phyloP scores from a whole-genome alignment of 2,888 invertebrate species.

The Tipula unca region DNA sequence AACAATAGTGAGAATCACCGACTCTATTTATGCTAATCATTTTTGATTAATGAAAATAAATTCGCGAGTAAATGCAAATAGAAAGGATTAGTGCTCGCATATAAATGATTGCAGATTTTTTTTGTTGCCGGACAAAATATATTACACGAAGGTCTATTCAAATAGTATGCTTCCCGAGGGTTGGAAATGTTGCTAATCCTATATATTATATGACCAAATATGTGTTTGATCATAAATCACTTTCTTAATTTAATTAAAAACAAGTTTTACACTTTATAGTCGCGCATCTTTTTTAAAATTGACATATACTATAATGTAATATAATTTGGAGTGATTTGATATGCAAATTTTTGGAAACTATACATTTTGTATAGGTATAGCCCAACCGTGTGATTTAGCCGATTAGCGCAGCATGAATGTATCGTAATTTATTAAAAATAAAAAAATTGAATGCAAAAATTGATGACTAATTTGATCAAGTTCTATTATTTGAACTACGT shows the following conservation, averaged over 20 bases:
- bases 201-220: background rate
- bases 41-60: background rate
- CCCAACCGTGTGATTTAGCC: background rate
- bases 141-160: background rate
- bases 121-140: background rate
- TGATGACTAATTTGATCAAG: background rate
- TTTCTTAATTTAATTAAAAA: background rate
- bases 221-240: slow-evolving; percentile 4
- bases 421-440: background rate
- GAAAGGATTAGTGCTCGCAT: background rate
- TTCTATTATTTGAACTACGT: background rate
- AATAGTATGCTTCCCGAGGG: background rate
- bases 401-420: background rate
- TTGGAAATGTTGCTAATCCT: background rate
- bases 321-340: background rate
- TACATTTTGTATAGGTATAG: background rate
- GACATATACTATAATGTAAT: background rate
- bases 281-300: background rate
- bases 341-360: background rate
- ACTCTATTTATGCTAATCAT: background rate
- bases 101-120: background rate
- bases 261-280: background rate
- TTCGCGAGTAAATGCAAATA: slow-evolving; percentile 14
- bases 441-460: background rate
- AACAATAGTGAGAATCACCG: background rate